Conservation (phyloP, 2,797 vertebrate species). For the Melanogrammus aeglefinus region DNA sequence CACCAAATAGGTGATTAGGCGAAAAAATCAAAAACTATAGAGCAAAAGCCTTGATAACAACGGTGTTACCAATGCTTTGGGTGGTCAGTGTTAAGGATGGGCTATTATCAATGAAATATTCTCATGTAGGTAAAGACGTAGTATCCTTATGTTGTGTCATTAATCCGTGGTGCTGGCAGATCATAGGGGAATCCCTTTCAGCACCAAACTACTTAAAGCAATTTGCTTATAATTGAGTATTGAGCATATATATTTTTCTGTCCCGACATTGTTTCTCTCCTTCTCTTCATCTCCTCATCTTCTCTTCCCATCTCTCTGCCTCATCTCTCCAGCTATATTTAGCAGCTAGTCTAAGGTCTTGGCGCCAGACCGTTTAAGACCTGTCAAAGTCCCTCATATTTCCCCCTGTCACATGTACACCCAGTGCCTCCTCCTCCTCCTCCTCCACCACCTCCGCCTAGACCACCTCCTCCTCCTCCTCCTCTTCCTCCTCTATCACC, state of each 20-base stretch:
- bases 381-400: conserved; percentile 97
- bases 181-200: conserved; percentile 7
- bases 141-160: neutral
- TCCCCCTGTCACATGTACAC: conserved; percentile 88
- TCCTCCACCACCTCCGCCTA: conserved; percentile 36
- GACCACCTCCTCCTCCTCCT: conserved; percentile 8
- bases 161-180: neutral
- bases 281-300: conserved; percentile 76
- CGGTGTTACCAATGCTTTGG: neutral
- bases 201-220: conserved; percentile 48
- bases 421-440: conserved; percentile 64
- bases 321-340: conserved; percentile 88
- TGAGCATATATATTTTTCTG: conserved; percentile 53
- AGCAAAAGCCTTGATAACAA: neutral
- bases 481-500: conserved; percentile 23
- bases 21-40: neutral
- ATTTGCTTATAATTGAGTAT: conserved; percentile 60
- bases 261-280: conserved; percentile 64
- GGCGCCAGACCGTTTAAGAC: conserved; percentile 98
- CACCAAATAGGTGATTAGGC: no score
- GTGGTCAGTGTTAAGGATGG: neutral
- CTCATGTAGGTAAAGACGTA: neutral
- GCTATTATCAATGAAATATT: neutral
- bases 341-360: conserved; percentile 87
- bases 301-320: conserved; percentile 82